Evolutionary conservation across 2,113 vertebrate genomes (phyloP).

Genomic region (Menidia beryllina): DNA sequence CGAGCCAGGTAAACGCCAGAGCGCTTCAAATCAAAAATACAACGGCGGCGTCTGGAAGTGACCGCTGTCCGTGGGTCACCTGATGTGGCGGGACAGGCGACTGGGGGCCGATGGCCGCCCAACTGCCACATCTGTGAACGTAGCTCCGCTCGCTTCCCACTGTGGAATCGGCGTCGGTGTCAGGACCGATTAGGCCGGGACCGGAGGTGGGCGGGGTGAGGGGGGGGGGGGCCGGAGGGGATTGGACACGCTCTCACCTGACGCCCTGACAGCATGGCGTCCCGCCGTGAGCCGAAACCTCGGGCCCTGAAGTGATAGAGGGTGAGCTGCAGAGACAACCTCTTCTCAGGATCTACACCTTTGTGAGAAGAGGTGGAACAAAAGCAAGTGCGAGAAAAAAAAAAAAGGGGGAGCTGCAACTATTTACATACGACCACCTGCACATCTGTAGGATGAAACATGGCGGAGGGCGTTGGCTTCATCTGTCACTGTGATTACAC

Average conservation of each 20-base stretch:
- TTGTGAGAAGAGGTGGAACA: conserved; percentile 43
- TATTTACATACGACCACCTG: conserved; percentile 35
- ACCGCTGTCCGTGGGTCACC: conserved; percentile 17
- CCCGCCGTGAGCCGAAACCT: conserved; percentile 63
- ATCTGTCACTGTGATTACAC: conserved; percentile 5
- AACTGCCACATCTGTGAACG: conserved; percentile 58
- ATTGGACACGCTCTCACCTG: conserved; percentile 62
- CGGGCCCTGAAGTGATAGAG: conserved; percentile 53
- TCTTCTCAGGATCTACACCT: conserved; percentile 47
- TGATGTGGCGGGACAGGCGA: conserved; percentile 34
- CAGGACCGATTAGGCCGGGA: conserved; percentile 66
- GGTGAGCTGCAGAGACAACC: conserved; percentile 52
- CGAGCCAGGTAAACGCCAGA: conserved; percentile 27
- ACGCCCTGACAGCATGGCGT: conserved; percentile 60
- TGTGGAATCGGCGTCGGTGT: conserved; percentile 77
- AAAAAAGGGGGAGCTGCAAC: too few species aligned
- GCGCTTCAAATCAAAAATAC: conserved; percentile 34
- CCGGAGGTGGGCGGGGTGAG: conserved; percentile 6
- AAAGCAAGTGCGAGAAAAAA: conserved; percentile 11
- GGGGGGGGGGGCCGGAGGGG: not conserved
- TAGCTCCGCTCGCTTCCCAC: conserved; percentile 56
- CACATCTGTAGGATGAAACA: conserved; percentile 21
- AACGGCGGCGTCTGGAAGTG: conserved; percentile 33
- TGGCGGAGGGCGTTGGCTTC: not conserved
- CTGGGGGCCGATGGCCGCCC: conserved; percentile 42